Conservation (phyloP, 2,797 vertebrate species). For the Myioborus miniatus region DNA sequence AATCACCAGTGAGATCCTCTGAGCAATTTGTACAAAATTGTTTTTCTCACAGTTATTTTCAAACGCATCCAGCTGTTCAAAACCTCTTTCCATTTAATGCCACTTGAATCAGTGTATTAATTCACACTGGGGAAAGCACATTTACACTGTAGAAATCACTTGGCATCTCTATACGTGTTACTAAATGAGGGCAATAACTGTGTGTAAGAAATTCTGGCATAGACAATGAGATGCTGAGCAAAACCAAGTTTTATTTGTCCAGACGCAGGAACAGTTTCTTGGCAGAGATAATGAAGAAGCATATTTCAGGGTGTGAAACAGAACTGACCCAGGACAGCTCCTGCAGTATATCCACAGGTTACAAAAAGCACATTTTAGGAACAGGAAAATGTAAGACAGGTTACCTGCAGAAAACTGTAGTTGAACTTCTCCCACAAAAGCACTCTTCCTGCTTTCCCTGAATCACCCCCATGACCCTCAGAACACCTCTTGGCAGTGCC, state of each 20-base stretch:
- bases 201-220: background rate
- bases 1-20: background rate
- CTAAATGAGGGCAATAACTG: background rate
- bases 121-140: background rate
- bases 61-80: background rate
- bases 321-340: background rate
- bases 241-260: background rate
- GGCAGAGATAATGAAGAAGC: background rate
- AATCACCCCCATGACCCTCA: background rate
- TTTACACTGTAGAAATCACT: background rate
- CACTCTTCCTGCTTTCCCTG: background rate
- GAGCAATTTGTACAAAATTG: background rate
- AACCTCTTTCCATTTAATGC: background rate
- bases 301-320: background rate
- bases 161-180: background rate
- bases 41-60: background rate
- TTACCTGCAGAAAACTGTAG: background rate
- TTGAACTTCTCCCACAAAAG: background rate
- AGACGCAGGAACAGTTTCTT: background rate
- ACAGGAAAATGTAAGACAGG: background rate
- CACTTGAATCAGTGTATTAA: background rate
- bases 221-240: background rate
- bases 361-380: background rate
- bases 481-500: rapidly evolving
- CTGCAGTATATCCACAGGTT: background rate